Evolutionary conservation across 2,113 vertebrate genomes (phyloP), one percentile per base, ranked within the genome.

Genomic region (Rhadina sibilatrix): DNA sequence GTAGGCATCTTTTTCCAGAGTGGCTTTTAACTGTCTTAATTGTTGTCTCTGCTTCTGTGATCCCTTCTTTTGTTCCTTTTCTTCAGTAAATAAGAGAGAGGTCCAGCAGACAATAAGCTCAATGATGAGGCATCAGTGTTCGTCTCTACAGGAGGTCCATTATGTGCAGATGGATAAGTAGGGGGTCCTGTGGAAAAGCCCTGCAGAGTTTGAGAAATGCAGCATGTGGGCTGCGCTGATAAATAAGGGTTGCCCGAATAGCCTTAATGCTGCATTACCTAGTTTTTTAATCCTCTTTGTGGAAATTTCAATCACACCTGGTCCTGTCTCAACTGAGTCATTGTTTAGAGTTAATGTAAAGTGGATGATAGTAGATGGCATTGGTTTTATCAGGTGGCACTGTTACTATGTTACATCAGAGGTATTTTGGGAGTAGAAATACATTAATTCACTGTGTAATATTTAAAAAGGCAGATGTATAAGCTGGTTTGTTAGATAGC

Each of bases 11-110:
- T 90, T 80, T 80, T 86, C 59, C 38, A 13, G 37, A 76, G 56
- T 52, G 63, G 30, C 89, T 89, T 94, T 94, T 90, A 78, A 23
- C 83, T 50, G 19, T 52, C 52, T 83, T 83, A 69, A 66, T 93
- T 95, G 33, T 95, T 75, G 28, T 60, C 53, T 18, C 87, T 13
- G 9, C 25, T 79, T 83, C 17, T 46, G 6, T 42, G 40, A 88
- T 93, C 63, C 21, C 46, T 94, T 87, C 84, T 90, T 93, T 97
- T 93, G 74, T 96, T 81, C 35, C 35, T 78, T 64, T 87, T 87
- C 38, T 64, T 80, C 46, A 63, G 2, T 70, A 61, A 88, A 38
- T 61, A 56, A 86, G 66, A 35, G 59, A 35, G 53, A 77, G 38
- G 79, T 83, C 68, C 47, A 57, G 6, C 71, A 86, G 42, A 93